Evolutionary conservation across 1,140 invertebrate species (phyloP).

Genomic region (Akabosia matsudoensis): DNA sequence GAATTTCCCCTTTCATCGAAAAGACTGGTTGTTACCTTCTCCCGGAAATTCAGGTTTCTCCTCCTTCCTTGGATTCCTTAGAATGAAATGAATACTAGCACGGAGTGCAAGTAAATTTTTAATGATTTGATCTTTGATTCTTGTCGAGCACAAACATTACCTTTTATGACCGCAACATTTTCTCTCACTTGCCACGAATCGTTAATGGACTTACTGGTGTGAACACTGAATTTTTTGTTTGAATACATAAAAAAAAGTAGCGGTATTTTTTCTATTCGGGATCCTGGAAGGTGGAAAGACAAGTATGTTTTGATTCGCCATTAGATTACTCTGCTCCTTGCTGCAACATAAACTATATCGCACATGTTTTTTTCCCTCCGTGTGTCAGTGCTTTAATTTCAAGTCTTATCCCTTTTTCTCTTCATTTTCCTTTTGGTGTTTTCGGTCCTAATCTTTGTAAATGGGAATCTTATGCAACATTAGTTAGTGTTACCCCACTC

Average conservation of each 20-base stretch:
- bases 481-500: constrained; percentile 7
- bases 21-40: too few relatives aligned
- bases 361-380: background rate
- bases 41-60: background rate
- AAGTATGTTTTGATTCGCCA: too few relatives aligned
- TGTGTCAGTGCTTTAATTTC: background rate
- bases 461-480: constrained; percentile 21
- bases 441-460: background rate
- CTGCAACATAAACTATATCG: background rate
- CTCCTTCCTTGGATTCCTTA: background rate
- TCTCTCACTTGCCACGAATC: constrained; percentile 33
- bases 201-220: constrained; percentile 29
- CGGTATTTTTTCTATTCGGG: background rate
- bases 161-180: constrained; percentile 45
- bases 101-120: constrained; percentile 36
- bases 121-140: constrained; percentile 40
- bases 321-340: background rate
- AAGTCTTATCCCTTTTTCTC: background rate
- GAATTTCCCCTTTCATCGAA: too few relatives aligned
- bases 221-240: background rate
- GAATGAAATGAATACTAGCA: constrained; percentile 33
- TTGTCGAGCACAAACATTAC: constrained; percentile 38
- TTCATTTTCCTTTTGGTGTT: background rate
- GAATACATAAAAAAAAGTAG: background rate
- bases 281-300: background rate